Percentiles rank a stretch among this genome's conserved stretches.
Evolutionary conservation across 2,797 vertebrate genomes (phyloP).

Genomic region (Takifugu ocellatus): DNA sequence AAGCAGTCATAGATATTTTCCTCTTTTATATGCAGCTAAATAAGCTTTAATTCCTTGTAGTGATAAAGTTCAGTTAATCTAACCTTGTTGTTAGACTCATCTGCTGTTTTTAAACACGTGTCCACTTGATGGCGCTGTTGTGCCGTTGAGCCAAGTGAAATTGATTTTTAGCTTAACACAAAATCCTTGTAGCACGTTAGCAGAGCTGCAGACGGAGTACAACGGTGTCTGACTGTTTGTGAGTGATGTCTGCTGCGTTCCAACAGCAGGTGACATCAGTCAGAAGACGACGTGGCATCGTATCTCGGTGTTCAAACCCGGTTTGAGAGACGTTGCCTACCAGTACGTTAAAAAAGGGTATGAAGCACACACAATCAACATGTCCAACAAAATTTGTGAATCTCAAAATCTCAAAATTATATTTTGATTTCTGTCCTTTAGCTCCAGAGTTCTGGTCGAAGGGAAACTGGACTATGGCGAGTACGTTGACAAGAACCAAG

Average conservation of each 20-base stretch:
- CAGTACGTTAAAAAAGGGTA: constrained; percentile 96
- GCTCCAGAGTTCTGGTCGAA: constrained; percentile 87
- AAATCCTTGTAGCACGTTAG: not conserved
- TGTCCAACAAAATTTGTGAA: too few species aligned
- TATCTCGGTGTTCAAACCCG: constrained; percentile 93
- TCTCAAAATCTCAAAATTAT: not conserved
- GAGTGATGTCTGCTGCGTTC: not conserved
- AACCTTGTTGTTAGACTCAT: not conserved
- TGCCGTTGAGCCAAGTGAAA: not conserved
- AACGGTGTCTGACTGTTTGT: not conserved
- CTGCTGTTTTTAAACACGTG: not conserved
- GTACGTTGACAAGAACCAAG: constrained; percentile 93
- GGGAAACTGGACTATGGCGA: constrained; percentile 97
- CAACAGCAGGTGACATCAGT: constrained; percentile 84
- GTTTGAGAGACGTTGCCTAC: constrained; percentile 92
- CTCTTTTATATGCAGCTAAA: not conserved
- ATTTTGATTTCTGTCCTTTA: constrained; percentile 40
- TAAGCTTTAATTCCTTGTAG: not conserved
- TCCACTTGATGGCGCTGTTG: constrained; percentile 25
- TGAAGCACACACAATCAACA: constrained; percentile 19
- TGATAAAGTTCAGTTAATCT: not conserved
- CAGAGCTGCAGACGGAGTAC: not conserved
- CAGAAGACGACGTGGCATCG: constrained; percentile 99
- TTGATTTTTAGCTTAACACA: not conserved
- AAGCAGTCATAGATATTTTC: too few species aligned